Base-by-base conservation (phyloP, 2,888 invertebrate genomes). In the Pachydiplax longipennis region DNA sequence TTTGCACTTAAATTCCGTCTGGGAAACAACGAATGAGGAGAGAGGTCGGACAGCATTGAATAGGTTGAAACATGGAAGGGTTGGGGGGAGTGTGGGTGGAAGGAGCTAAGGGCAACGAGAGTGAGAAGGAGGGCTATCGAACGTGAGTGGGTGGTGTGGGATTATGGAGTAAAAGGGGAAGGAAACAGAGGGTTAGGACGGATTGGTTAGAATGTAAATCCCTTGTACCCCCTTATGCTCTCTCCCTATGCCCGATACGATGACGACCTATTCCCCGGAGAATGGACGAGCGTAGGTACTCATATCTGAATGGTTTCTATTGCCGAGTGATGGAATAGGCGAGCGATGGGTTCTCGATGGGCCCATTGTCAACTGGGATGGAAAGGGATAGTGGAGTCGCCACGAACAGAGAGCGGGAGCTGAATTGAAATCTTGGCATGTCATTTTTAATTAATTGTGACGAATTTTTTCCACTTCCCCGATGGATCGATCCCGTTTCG, bases 371-470 rank as follows among this genome's bases (percentile, higher is more conserved):
- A 1, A 31, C 31, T 31, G 25, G 73, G 53, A 53, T 53, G 18
- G 53, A 53, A 18, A 18, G 53, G 53, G 15, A 18, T 53, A 2
- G 3, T 37, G 37, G 37, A 37, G 53, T 53, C 53, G 44, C 53
- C 53, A 53, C 12, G 73, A 25, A 31, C 6, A 37, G 37, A 61
- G 22, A 31, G 87, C 35, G 58, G 58, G 58, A 35, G 61, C 35
- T 31, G 87, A 87, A 87, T 61, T 87, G 87, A 87, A 87, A 87
- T 87, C 87, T 87, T 61, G 65, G 87, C 35, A 87, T n/a, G 87
- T 87, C 87, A 87, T 87, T 37, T 87, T 87, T 87, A 87, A 87
- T 87, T 87, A 61, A 87, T 87, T 58, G 37, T 61, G 61, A 37
- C 87, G 61, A 65, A 37, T 35, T 87, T 87, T 87, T 87, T 65